phyloP scores from a whole-genome alignment of 2,113 vertebrate genomes.

The Cavia aperea region DNA sequence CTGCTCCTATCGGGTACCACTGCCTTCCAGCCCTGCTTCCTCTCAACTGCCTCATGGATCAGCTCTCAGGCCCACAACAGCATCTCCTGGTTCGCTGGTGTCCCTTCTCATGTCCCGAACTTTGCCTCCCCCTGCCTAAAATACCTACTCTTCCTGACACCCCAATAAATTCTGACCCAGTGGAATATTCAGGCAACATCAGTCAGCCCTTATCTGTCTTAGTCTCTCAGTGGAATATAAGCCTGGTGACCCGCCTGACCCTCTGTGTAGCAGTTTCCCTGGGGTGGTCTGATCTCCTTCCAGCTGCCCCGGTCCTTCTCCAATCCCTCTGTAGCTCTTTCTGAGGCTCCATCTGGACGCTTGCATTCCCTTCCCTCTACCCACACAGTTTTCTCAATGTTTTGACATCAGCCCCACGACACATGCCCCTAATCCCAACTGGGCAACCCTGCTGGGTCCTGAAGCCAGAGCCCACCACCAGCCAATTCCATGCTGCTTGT shows the following conservation, averaged over 20 bases:
- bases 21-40: not conserved
- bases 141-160: not conserved
- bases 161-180: too few relatives aligned
- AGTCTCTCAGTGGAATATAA: not conserved
- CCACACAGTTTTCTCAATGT: accelerated
- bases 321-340: not conserved
- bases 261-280: not conserved
- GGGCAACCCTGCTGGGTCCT: not conserved
- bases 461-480: not conserved
- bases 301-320: not conserved
- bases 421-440: accelerated
- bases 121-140: not conserved
- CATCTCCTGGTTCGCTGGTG: accelerated
- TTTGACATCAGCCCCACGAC: not conserved
- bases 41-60: not conserved
- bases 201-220: not conserved
- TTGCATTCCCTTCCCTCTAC: not conserved
- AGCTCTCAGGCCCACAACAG: not conserved
- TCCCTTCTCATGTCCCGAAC: not conserved
- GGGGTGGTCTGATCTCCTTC: not conserved
- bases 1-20: not conserved
- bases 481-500: not conserved
- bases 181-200: accelerated
- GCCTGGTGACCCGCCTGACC: not conserved
- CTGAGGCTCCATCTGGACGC: not conserved